A percentile compares a stretch with the other conserved stretches of the same genome.
These are phyloP conservation scores for Lordiphosa collinella DNA, from an alignment of 1,140 invertebrate genomes.

Conservation along the genomic window DNA sequence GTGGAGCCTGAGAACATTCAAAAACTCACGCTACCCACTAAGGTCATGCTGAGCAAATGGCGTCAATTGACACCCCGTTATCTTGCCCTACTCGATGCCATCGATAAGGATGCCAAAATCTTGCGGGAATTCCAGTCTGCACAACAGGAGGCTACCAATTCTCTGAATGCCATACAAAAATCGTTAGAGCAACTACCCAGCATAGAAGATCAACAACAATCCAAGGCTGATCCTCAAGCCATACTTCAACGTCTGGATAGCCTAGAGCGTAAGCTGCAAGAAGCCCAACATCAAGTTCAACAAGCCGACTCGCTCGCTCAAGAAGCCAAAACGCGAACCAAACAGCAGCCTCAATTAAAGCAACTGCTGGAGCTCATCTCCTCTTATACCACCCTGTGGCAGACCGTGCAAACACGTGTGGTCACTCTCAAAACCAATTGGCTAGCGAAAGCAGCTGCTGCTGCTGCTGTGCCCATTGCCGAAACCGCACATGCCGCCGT, in stretches of 20 bases:
- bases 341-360: slow-evolving; percentile 78
- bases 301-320: slow-evolving; percentile 82
- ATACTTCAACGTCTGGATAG: slow-evolving; percentile 80
- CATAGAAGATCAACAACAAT: slow-evolving; percentile 80
- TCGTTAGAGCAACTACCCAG: slow-evolving; percentile 84
- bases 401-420: slow-evolving; percentile 82
- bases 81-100: slow-evolving; percentile 79
- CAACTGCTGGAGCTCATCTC: slow-evolving; percentile 84
- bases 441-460: slow-evolving; percentile 44
- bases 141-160: slow-evolving; percentile 85
- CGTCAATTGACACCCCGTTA: slow-evolving; percentile 81
- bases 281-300: slow-evolving; percentile 81
- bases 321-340: slow-evolving; percentile 82
- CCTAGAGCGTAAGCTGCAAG: slow-evolving; percentile 82
- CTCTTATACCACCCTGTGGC: slow-evolving; percentile 85
- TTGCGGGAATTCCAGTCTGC: slow-evolving; percentile 85
- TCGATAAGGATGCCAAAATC: slow-evolving; percentile 81
- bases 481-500: slow-evolving; percentile 88
- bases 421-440: slow-evolving; percentile 80
- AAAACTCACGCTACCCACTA: slow-evolving; percentile 81
- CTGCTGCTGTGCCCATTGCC: slow-evolving; percentile 81
- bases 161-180: slow-evolving; percentile 85
- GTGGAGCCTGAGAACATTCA: slow-evolving; percentile 83
- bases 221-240: slow-evolving; percentile 79
- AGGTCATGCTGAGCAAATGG: slow-evolving; percentile 83